Conservation (phyloP, 2,888 invertebrate species). For the Allophyes oxyacanthae region DNA sequence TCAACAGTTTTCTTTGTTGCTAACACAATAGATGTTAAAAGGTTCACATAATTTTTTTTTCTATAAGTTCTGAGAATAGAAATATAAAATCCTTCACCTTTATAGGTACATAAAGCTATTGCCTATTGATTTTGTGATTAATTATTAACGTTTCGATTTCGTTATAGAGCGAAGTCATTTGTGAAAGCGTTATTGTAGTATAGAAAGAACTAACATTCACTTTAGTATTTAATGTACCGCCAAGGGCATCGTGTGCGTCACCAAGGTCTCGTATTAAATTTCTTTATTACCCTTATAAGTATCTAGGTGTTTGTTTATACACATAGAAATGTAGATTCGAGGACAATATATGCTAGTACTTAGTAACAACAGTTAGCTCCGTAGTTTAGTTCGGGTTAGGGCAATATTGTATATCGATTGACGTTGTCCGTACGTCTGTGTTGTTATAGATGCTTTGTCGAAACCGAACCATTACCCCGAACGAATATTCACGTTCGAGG, state of each 20-base stretch:
- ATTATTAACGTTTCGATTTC: slow-evolving; percentile 52
- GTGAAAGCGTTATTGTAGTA: slow-evolving; percentile 59
- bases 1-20: slow-evolving; percentile 50
- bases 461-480: slow-evolving; percentile 88
- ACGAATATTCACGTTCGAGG: slow-evolving; percentile 87
- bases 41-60: slow-evolving; percentile 22
- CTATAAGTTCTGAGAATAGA: slow-evolving; percentile 35
- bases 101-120: slow-evolving; percentile 40
- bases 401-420: slow-evolving; percentile 65
- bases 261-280: slow-evolving; percentile 58
- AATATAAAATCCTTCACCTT: slow-evolving; percentile 41
- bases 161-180: slow-evolving; percentile 50
- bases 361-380: slow-evolving; percentile 23
- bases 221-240: slow-evolving; percentile 64
- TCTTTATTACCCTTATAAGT: slow-evolving; percentile 46
- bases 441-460: slow-evolving; percentile 89
- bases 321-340: slow-evolving; percentile 53
- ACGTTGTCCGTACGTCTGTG: slow-evolving; percentile 86
- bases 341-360: slow-evolving; percentile 42
- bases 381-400: slow-evolving; percentile 54
- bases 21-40: slow-evolving; percentile 48
- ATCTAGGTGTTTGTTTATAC: slow-evolving; percentile 51
- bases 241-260: slow-evolving; percentile 69
- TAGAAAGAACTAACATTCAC: slow-evolving; percentile 59
- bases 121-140: slow-evolving; percentile 57